Percentiles rank a stretch among this genome's conserved stretches.
These are phyloP conservation scores for Polyommatus iphigenia DNA, from an alignment of 2,888 invertebrate species.

Conservation along the genomic window DNA sequence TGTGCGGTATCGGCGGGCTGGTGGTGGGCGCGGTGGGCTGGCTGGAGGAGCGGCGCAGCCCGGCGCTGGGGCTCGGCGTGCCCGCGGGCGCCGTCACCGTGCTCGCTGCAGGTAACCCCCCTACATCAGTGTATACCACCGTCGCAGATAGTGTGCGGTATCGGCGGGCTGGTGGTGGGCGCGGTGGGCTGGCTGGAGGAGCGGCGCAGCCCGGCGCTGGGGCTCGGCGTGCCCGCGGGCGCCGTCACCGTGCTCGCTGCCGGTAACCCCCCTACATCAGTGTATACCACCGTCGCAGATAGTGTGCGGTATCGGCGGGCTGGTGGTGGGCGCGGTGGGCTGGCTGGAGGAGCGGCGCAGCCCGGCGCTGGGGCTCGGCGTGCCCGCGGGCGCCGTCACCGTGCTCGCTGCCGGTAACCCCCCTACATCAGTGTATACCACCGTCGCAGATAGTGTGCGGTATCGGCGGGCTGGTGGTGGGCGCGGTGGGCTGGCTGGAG, in stretches of 20 bases:
- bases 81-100: slow-evolving; percentile 79
- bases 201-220: slow-evolving; percentile 70
- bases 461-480: slow-evolving; percentile 78
- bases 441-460: slow-evolving; percentile 77
- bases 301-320: slow-evolving; percentile 79
- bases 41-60: slow-evolving; percentile 76
- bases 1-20: slow-evolving; percentile 79
- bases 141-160: slow-evolving; percentile 79
- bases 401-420: slow-evolving; percentile 74
- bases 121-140: background rate
- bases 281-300: slow-evolving; percentile 58
- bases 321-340: slow-evolving; percentile 80
- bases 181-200: slow-evolving; percentile 81
- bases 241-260: slow-evolving; percentile 78
- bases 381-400: slow-evolving; percentile 78
- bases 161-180: slow-evolving; percentile 78
- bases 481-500: slow-evolving; percentile 80
- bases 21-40: slow-evolving; percentile 81
- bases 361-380: slow-evolving; percentile 75
- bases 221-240: slow-evolving; percentile 79
- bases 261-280: slow-evolving; percentile 48
- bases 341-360: slow-evolving; percentile 78
- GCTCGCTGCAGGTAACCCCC: slow-evolving; percentile 69
- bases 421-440: background rate
- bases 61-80: slow-evolving; percentile 76